A percentile compares a stretch with the other conserved stretches of the same genome.
These are phyloP conservation scores for Carollia perspicillata DNA, from an alignment of 2,113 vertebrate species.

Conservation along the genomic window DNA sequence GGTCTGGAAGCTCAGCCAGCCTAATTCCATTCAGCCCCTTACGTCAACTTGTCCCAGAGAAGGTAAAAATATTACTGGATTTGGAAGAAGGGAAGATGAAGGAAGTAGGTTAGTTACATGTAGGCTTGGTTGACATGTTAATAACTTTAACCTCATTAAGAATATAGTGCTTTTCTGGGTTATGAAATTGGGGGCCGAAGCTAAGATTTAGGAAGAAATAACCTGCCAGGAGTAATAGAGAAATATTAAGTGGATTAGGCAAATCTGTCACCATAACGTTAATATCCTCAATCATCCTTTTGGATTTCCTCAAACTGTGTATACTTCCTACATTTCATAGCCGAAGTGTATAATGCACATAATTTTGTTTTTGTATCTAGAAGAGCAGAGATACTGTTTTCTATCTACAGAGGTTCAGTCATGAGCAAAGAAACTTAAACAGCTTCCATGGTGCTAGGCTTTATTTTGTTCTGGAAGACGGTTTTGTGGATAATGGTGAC, in stretches of 20 bases:
- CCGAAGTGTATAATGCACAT: background rate
- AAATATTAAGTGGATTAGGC: background rate
- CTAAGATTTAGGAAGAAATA: background rate
- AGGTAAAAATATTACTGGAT: background rate
- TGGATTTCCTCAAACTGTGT: background rate
- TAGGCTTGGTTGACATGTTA: background rate
- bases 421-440: constrained; percentile 15
- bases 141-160: constrained; percentile 2
- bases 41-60: background rate
- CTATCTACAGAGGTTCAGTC: background rate
- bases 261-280: background rate
- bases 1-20: background rate
- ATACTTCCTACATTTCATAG: background rate
- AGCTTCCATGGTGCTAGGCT: background rate
- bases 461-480: background rate
- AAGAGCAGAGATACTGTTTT: background rate
- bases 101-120: background rate
- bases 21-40: background rate
- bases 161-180: background rate
- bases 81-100: background rate
- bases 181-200: background rate
- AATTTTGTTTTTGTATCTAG: constrained; percentile 29
- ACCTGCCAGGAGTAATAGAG: background rate
- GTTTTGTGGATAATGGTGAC: background rate
- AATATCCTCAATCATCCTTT: background rate